Conservation (phyloP, 2,888 invertebrate genomes). For the Dryadula phaetusa region DNA sequence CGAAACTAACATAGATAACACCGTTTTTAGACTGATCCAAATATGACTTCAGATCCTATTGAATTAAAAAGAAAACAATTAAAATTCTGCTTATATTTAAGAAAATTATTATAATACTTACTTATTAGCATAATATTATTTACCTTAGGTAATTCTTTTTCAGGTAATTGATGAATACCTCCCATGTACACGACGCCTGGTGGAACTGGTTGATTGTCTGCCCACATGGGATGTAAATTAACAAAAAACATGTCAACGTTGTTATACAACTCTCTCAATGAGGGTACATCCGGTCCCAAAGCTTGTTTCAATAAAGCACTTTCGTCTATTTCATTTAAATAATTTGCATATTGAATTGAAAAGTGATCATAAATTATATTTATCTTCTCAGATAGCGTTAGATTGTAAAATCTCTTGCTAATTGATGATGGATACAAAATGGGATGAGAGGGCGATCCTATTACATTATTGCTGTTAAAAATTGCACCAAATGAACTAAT, state of each 20-base stretch:
- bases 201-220: constrained; percentile 62
- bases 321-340: constrained; percentile 38
- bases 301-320: constrained; percentile 45
- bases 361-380: constrained; percentile 48
- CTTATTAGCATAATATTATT: no score
- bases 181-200: constrained; percentile 69
- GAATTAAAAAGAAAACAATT: not conserved
- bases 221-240: constrained; percentile 66
- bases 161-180: constrained; percentile 64
- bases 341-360: constrained; percentile 19
- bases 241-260: constrained; percentile 67
- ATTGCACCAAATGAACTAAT: constrained; percentile 53
- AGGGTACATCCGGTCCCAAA: constrained; percentile 53
- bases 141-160: constrained; percentile 68
- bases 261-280: constrained; percentile 48
- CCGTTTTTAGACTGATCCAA: constrained; percentile 68
- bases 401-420: constrained; percentile 49
- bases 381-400: constrained; percentile 54
- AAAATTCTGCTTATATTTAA: not conserved
- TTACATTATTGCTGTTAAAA: constrained; percentile 42
- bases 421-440: constrained; percentile 51
- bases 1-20: constrained; percentile 74
- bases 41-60: constrained; percentile 62
- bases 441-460: constrained; percentile 55
- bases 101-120: not conserved